These are phyloP conservation scores for Hyperoodon ampullatus DNA, from an alignment of 2,113 vertebrate genomes.

Conservation along the genomic window DNA sequence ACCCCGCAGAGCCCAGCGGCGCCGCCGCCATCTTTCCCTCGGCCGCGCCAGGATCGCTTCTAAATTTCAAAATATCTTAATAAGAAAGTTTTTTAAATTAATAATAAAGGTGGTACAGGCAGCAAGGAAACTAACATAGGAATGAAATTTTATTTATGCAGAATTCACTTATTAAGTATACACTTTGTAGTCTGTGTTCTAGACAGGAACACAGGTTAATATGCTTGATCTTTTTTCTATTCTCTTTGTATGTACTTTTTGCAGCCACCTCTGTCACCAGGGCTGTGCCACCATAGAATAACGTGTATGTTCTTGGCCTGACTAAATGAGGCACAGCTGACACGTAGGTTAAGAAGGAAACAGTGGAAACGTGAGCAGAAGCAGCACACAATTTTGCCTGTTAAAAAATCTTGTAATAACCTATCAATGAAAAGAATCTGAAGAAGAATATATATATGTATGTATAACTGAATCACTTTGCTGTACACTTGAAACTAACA, in stretches of 20 bases:
- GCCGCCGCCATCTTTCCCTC: conserved; percentile 65
- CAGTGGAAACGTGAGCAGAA: neutral
- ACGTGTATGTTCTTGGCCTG: neutral
- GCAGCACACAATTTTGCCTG: neutral
- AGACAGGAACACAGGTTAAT: neutral
- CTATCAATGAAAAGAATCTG: neutral
- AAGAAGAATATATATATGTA: neutral
- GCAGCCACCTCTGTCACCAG: neutral
- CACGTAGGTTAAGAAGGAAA: neutral
- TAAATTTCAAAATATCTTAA: conserved; percentile 39
- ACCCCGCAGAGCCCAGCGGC: neutral
- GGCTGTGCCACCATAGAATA: neutral
- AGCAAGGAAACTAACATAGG: neutral
- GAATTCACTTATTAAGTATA: neutral
- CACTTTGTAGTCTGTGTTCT: neutral
- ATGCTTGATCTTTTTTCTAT: neutral
- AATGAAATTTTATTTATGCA: neutral
- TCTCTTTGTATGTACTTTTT: neutral
- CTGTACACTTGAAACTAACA: neutral
- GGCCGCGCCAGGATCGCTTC: neutral
- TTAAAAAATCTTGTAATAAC: neutral
- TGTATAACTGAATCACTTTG: neutral
- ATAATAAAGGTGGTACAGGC: neutral
- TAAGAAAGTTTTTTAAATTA: neutral
- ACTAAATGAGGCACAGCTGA: neutral